Evolutionary conservation across 1,140 invertebrate genomes (phyloP).

Genomic region (Vanessa atalanta): DNA sequence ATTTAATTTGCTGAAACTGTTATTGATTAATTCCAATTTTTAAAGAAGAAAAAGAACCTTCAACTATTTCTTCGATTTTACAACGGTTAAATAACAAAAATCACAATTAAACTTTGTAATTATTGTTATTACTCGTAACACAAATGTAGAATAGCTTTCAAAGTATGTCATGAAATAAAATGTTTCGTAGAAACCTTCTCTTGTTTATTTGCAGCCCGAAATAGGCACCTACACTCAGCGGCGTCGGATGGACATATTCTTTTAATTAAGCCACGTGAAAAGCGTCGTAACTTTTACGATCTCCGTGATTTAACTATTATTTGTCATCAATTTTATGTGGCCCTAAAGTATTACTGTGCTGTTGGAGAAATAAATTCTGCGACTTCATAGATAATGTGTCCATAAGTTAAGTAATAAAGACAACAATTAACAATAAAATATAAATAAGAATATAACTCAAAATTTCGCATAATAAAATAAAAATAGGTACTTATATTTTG

Average conservation of each 20-base stretch:
- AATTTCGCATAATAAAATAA: neutral
- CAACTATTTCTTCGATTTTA: neutral
- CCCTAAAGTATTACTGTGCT: constrained; percentile 64
- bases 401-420: constrained; percentile 18
- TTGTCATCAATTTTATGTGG: constrained; percentile 80
- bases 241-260: constrained; percentile 71
- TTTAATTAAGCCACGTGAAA: constrained; percentile 79
- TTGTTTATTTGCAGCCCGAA: constrained; percentile 48
- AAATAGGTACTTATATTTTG: neutral
- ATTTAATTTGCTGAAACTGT: neutral
- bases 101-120: neutral
- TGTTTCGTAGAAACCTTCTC: constrained; percentile 35
- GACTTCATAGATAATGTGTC: constrained; percentile 28
- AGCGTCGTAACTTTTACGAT: constrained; percentile 78
- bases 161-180: constrained; percentile 32
- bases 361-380: constrained; percentile 38
- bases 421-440: constrained; percentile 5
- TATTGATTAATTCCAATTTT: neutral
- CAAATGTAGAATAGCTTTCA: constrained; percentile 13
- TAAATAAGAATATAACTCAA: neutral
- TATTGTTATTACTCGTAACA: constrained; percentile 21
- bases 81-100: neutral
- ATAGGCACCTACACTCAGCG: constrained; percentile 47
- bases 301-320: constrained; percentile 80
- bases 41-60: neutral